A percentile compares a stretch with the other conserved stretches of the same genome.
Conservation (phyloP, 2,797 vertebrate species). For the Peromyscus nudipes region DNA sequence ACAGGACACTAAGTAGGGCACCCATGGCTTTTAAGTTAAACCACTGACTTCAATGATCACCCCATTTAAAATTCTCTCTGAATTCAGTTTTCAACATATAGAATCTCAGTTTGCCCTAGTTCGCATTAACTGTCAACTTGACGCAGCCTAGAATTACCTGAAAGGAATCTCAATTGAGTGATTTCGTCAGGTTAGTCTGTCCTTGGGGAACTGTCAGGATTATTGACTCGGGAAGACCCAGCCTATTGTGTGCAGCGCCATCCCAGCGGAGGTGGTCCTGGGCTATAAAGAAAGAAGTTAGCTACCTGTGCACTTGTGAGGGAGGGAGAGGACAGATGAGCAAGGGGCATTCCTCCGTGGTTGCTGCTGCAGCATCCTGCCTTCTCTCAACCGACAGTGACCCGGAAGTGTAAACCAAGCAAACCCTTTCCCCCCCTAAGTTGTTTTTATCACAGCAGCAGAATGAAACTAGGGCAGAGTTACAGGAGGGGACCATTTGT, state of each 20-base stretch:
- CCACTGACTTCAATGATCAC: background rate
- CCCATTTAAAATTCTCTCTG: conserved; percentile 29
- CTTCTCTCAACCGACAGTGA: background rate
- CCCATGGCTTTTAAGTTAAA: background rate
- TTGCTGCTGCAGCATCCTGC: background rate
- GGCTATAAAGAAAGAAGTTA: background rate
- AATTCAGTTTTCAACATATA: background rate
- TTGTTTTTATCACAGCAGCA: background rate
- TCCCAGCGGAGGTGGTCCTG: background rate
- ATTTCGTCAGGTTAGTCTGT: background rate
- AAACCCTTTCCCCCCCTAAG: background rate
- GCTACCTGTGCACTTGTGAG: too few species aligned
- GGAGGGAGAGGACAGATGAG: background rate
- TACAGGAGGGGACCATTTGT: background rate
- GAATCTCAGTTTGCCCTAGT: background rate
- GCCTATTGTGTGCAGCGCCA: background rate
- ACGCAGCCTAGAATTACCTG: background rate
- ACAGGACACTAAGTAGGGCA: background rate
- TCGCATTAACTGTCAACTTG: background rate
- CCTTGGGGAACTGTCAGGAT: background rate
- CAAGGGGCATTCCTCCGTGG: background rate
- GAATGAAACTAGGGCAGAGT: background rate
- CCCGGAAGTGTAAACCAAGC: background rate
- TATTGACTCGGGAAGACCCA: background rate
- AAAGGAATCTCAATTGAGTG: background rate